Evolutionary conservation across 2,888 invertebrate genomes (phyloP).

Genomic region (Cerastis rubricosa): DNA sequence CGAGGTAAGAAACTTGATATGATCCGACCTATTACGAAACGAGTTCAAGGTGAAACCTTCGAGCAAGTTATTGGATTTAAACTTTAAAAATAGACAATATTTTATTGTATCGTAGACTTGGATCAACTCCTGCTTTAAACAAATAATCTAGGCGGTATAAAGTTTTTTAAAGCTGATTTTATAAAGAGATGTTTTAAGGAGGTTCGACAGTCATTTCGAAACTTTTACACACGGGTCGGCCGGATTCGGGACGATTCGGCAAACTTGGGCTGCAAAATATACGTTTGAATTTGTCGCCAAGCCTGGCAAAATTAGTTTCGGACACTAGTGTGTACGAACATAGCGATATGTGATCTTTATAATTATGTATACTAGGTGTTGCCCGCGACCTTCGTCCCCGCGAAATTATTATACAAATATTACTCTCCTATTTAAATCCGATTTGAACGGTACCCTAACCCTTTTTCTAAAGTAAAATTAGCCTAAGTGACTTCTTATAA

Average conservation of each 20-base stretch:
- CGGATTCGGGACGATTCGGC: not conserved
- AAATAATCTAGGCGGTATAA: not conserved
- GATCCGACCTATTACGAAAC: not conserved
- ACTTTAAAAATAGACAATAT: not conserved
- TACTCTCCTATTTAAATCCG: no score
- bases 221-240: not conserved
- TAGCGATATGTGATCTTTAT: no score
- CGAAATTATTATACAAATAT: no score
- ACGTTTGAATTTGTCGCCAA: no score
- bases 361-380: not conserved
- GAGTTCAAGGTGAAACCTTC: constrained; percentile 1
- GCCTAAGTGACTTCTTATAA: no score
- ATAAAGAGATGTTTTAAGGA: not conserved
- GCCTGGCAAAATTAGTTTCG: not conserved
- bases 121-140: not conserved
- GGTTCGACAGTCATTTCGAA: not conserved
- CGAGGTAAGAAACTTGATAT: constrained; percentile 30
- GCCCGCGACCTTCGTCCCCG: no score
- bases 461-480: no score
- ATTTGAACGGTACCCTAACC: no score
- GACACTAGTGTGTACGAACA: not conserved
- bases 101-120: not conserved
- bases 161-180: not conserved
- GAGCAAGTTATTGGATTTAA: not conserved
- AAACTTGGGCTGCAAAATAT: not conserved